Evolutionary conservation across 2,888 invertebrate genomes (phyloP).

Genomic region (Papilio gigon): DNA sequence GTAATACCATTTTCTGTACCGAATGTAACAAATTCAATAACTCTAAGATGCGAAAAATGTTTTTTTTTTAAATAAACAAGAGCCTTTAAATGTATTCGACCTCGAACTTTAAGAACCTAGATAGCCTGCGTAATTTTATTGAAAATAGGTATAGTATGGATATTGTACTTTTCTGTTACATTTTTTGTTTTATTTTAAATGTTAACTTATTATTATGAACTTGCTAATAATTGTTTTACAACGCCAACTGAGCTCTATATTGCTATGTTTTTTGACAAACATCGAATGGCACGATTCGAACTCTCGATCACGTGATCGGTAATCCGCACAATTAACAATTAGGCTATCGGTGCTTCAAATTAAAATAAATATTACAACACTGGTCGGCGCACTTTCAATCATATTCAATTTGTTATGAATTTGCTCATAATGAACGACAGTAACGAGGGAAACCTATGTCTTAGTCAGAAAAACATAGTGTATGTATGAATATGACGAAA

Average conservation of each 20-base stretch:
- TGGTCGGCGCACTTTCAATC: too few species aligned
- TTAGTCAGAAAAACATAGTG: slow-evolving; percentile 1
- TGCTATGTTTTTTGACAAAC: too few species aligned
- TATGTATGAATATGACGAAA: background rate
- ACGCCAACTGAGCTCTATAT: too few species aligned
- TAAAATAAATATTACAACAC: too few species aligned
- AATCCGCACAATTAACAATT: too few species aligned
- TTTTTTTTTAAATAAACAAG: background rate
- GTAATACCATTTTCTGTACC: background rate
- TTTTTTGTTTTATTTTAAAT: too few species aligned
- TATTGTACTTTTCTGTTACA: too few species aligned
- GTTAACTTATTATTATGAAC: too few species aligned
- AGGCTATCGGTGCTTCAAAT: too few species aligned
- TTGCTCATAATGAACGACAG: background rate
- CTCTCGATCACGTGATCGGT: too few species aligned
- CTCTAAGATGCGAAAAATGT: background rate
- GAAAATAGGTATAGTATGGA: background rate
- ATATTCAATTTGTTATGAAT: slow-evolving; percentile 4
- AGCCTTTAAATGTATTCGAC: background rate
- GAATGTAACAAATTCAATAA: slow-evolving; percentile 13
- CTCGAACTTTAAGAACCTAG: background rate
- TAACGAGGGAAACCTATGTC: background rate
- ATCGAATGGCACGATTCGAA: too few species aligned
- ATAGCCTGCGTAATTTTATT: background rate
- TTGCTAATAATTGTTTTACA: too few species aligned